Base-by-base conservation (phyloP, 2,113 vertebrate species). In the Protomyctophum bolini region DNA sequence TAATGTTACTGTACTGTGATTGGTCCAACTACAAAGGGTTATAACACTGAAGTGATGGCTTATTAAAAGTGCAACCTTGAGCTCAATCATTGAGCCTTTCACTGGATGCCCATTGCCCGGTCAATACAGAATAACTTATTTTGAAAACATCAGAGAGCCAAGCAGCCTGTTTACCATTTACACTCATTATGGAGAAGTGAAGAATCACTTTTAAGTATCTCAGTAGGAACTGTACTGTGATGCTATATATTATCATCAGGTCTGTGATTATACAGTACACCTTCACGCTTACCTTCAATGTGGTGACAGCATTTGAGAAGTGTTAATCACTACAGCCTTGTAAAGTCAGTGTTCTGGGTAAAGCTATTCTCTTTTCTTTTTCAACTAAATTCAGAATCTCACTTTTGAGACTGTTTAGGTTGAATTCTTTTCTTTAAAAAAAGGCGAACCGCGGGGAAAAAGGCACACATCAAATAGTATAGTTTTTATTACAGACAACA, bases 211-310 rank as follows among this genome's bases (percentile, higher is more conserved):
- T 7, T 41, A 41, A 61, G 45, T 46, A 68, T 6, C n/a, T 60
- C 51, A 62, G 41, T 58, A 50, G 9, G 48, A 76, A 67, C 41
- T 59, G 52, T 58, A 67, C 41, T 59, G 52, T 58, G 72, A 68
- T 12, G 28, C n/a, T 62, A 65, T 56, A 59, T 79, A 59, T 79
- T 52, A 51, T 79, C 55, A 65, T 67, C 47, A 60, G 55, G n/a
- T 70, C 7, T 41, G 15, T 62, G 10, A 51, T 28, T 8, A 21
- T 14, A 57, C 41, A 67, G 68, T 45, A 68, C 7, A 79, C 60
- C 62, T 69, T 66, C 12, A 66, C 7, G 48, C 41, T 7, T 66
- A 63, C 79, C 60, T 79, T 79, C 52, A 71, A n/a, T 1, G 7
- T 75, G 69, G 68, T 50, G 49, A 10, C 9, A 12, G 47, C 61